Evolutionary conservation across 2,888 invertebrate species (phyloP).

Genomic region (Euclidia mi): DNA sequence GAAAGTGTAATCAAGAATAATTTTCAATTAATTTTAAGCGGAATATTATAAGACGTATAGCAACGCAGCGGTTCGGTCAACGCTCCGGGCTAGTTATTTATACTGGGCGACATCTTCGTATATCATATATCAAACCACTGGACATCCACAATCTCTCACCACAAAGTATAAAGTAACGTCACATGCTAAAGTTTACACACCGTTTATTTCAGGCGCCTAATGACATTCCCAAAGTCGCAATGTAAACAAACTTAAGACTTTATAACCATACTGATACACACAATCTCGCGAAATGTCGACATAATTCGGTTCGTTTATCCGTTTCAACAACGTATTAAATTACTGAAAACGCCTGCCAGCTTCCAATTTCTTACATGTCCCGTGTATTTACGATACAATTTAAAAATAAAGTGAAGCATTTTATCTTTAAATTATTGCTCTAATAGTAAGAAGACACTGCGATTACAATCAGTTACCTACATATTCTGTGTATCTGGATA

Average conservation of each 20-base stretch:
- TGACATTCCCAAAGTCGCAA: conserved; percentile 21
- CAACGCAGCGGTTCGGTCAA: conserved; percentile 66
- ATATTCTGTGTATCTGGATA: not conserved
- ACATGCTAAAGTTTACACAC: conserved; percentile 60
- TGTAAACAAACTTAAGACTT: conserved; percentile 29
- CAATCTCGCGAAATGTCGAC: conserved; percentile 20
- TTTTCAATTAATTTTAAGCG: conserved; percentile 20
- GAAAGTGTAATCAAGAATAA: conserved; percentile 5
- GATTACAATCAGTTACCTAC: too few species aligned
- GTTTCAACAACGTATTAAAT: too few species aligned
- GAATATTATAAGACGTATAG: conserved; percentile 55
- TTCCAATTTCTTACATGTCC: too few species aligned
- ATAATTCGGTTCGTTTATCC: conserved; percentile 4
- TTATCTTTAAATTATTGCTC: too few species aligned
- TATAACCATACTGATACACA: conserved; percentile 14
- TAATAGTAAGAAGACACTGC: too few species aligned
- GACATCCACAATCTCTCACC: conserved; percentile 70
- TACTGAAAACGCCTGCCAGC: too few species aligned
- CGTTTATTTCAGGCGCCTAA: conserved; percentile 45
- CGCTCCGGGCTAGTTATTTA: conserved; percentile 66
- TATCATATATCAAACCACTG: conserved; percentile 74
- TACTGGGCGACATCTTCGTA: conserved; percentile 65
- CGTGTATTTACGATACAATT: too few species aligned
- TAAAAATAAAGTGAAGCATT: too few species aligned
- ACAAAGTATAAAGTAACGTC: conserved; percentile 65